phyloP scores from a whole-genome alignment of 2,888 invertebrate species.

The Callyntrura sp. region DNA sequence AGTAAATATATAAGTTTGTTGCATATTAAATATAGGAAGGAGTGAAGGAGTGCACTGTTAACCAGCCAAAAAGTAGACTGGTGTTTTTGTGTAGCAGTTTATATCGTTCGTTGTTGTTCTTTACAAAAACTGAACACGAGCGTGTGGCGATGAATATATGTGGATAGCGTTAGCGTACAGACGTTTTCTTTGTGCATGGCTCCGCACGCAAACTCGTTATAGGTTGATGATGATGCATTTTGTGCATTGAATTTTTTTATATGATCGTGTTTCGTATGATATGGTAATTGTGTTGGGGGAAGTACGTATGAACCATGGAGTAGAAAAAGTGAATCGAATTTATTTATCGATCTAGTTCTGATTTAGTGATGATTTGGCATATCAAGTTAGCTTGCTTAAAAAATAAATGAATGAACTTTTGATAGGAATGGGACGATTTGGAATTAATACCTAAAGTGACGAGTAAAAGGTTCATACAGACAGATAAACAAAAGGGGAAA shows the following conservation, averaged over 20 bases:
- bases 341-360: constrained; percentile 70
- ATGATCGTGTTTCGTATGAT: constrained; percentile 16
- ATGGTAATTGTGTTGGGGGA: constrained; percentile 44
- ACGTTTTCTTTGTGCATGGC: constrained; percentile 1
- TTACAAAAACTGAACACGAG: background rate
- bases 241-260: constrained; percentile 21
- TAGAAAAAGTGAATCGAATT: constrained; percentile 70
- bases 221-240: background rate
- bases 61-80: background rate
- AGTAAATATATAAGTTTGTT: constrained; percentile 10
- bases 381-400: constrained; percentile 66
- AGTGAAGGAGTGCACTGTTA: constrained; percentile 33
- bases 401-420: constrained; percentile 71
- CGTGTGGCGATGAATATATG: constrained; percentile 4
- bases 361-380: constrained; percentile 71
- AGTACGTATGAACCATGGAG: constrained; percentile 26
- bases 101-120: background rate
- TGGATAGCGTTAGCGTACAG: constrained; percentile 6
- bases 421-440: constrained; percentile 68
- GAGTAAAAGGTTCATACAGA: background rate
- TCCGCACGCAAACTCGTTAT: constrained; percentile 48
- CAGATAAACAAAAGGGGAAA: constrained; percentile 15
- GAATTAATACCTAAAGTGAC: constrained; percentile 66
- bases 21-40: constrained; percentile 15
- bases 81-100: background rate